These are phyloP conservation scores for Bombus consobrinus DNA, from an alignment of 1,140 invertebrate species.

Conservation along the genomic window DNA sequence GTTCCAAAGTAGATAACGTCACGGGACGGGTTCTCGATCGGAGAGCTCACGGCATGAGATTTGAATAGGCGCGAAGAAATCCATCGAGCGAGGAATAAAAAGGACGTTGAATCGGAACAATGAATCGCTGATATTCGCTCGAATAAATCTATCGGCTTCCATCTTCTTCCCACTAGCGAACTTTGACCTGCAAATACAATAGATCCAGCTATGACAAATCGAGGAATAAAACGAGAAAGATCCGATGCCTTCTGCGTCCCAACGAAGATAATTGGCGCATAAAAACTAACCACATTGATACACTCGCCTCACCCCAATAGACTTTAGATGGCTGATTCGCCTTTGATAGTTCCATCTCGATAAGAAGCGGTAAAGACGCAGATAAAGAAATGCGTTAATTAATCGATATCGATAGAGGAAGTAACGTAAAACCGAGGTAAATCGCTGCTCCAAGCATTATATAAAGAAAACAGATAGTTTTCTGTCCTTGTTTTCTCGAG, in stretches of 20 bases:
- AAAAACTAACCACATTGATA: not conserved
- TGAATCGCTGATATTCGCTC: conserved; percentile 11
- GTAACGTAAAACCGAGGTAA: not conserved
- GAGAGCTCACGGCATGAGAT: not conserved
- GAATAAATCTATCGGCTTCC: conserved; percentile 23
- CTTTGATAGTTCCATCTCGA: not conserved
- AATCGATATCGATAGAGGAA: conserved; percentile 11
- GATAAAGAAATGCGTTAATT: not conserved
- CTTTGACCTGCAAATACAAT: not conserved
- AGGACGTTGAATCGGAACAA: conserved; percentile 25
- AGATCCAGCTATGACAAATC: not conserved
- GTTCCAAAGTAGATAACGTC: not conserved
- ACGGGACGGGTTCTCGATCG: not conserved
- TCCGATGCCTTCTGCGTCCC: not conserved
- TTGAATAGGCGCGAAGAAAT: conserved; percentile 35
- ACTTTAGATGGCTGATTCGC: not conserved
- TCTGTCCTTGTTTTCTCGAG: not conserved
- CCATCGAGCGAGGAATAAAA: conserved; percentile 8
- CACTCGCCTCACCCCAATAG: rapidly evolving
- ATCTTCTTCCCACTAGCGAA: not conserved
- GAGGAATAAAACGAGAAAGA: not conserved
- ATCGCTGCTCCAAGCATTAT: conserved; percentile 17
- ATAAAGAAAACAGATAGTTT: conserved; percentile 1
- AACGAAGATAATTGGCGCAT: not conserved
- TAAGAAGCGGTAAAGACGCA: not conserved